phyloP scores from a whole-genome alignment of 2,888 invertebrate species.

The Athalia rosae region DNA sequence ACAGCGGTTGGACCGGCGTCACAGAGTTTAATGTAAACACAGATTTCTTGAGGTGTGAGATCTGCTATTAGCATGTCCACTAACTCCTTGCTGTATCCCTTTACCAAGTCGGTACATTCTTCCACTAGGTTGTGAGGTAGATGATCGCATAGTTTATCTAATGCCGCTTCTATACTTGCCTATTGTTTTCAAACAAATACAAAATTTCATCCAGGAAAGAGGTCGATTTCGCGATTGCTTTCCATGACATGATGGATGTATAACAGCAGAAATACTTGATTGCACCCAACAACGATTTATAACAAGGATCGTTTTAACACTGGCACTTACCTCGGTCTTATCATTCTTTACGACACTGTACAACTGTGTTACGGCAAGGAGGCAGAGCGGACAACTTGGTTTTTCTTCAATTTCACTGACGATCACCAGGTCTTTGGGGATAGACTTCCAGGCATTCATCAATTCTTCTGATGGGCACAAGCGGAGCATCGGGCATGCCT shows the following conservation, averaged over 20 bases:
- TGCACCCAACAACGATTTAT: too few relatives aligned
- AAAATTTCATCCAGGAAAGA: not conserved
- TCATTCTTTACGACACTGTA: constrained; percentile 83
- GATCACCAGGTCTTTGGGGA: constrained; percentile 74
- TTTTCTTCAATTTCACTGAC: constrained; percentile 76
- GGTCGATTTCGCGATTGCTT: too few relatives aligned
- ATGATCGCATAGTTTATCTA: constrained; percentile 83
- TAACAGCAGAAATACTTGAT: too few relatives aligned
- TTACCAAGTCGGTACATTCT: constrained; percentile 86
- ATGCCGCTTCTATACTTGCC: constrained; percentile 81
- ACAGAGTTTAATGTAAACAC: constrained; percentile 86
- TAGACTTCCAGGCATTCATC: constrained; percentile 65
- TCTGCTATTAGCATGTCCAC: constrained; percentile 87
- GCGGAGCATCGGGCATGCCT: constrained; percentile 84
- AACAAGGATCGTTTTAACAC: not conserved
- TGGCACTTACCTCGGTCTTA: constrained; percentile 81
- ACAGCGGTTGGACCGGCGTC: constrained; percentile 63
- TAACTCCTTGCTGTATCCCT: constrained; percentile 84
- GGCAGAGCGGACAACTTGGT: constrained; percentile 87
- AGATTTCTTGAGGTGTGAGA: constrained; percentile 85
- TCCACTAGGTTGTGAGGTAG: constrained; percentile 79
- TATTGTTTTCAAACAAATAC: constrained; percentile 65
- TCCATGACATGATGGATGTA: too few relatives aligned
- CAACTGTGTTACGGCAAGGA: constrained; percentile 87
- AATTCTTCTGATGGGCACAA: constrained; percentile 79